phyloP scores from a whole-genome alignment of 2,113 vertebrate species.

The Brienomyrus brachyistius region DNA sequence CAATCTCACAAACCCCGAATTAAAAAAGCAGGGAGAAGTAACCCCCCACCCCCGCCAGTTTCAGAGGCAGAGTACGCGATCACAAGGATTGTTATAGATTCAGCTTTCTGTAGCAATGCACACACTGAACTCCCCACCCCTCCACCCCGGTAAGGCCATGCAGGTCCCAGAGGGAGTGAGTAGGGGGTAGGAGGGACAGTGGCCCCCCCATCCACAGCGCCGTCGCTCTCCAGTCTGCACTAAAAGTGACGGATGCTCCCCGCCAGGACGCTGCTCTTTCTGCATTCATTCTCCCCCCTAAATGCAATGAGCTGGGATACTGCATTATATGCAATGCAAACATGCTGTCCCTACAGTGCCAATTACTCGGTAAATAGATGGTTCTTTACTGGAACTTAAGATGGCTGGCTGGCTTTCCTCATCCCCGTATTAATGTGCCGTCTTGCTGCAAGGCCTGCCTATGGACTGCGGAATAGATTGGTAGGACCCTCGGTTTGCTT shows the following conservation, averaged over 20 bases:
- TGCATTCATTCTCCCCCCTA: constrained; percentile 36
- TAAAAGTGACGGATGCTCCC: constrained; percentile 56
- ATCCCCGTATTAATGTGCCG: constrained; percentile 34
- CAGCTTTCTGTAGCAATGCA: constrained; percentile 11
- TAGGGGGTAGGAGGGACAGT: constrained; percentile 21
- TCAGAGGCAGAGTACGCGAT: neutral
- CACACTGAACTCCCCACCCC: neutral
- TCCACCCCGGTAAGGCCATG: constrained; percentile 38
- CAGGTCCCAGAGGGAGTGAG: constrained; percentile 33
- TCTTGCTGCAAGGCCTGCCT: constrained; percentile 33
- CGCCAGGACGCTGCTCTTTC: constrained; percentile 42
- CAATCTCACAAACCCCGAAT: constrained; percentile 20
- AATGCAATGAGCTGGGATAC: constrained; percentile 38
- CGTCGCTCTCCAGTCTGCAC: constrained; percentile 55
- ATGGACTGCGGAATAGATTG: constrained; percentile 33
- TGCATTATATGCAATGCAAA: constrained; percentile 38
- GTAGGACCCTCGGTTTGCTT: constrained; percentile 43
- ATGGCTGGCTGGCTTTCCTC: constrained; percentile 24
- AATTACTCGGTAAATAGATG: constrained; percentile 25
- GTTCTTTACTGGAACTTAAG: constrained; percentile 32
- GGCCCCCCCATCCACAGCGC: neutral
- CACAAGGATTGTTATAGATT: neutral
- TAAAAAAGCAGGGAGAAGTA: constrained; percentile 46
- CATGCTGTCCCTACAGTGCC: constrained; percentile 35
- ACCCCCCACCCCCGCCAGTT: neutral